A percentile compares a stretch with the other conserved stretches of the same genome.
phyloP scores from a whole-genome alignment of 1,140 invertebrate species.

The Colletes latitarsis region DNA sequence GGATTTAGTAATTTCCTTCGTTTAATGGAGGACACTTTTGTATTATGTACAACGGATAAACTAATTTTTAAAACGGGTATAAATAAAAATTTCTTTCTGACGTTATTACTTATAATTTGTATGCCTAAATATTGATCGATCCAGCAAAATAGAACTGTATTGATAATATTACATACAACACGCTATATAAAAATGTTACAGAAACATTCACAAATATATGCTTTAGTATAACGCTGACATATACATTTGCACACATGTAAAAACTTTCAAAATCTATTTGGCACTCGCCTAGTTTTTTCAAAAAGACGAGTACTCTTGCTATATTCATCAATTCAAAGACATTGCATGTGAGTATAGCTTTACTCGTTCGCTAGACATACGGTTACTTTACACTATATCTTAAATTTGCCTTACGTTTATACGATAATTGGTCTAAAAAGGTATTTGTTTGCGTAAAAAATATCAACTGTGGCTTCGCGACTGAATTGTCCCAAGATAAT shows the following conservation, averaged over 20 bases:
- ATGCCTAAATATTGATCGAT: conserved; percentile 26
- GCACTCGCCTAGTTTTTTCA: conserved; percentile 73
- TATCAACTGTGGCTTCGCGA: conserved; percentile 41
- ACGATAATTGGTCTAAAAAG: conserved; percentile 66
- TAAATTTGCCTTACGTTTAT: conserved; percentile 44
- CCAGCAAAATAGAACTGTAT: conserved; percentile 36
- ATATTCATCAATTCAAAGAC: conserved; percentile 78
- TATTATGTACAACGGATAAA: background rate
- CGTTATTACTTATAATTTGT: background rate
- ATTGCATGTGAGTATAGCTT: conserved; percentile 72
- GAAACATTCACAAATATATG: conserved; percentile 42
- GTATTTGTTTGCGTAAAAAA: conserved; percentile 58
- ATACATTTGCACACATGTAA: conserved; percentile 62
- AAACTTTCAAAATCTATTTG: conserved; percentile 76
- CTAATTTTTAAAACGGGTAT: background rate
- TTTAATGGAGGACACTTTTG: background rate
- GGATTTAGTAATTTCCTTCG: background rate
- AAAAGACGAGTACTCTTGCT: conserved; percentile 74
- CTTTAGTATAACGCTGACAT: conserved; percentile 24
- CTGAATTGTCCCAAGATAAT: conserved; percentile 38
- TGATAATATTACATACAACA: conserved; percentile 27
- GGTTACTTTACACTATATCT: conserved; percentile 55
- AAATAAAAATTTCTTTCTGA: background rate
- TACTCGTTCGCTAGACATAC: conserved; percentile 56
- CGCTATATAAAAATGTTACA: conserved; percentile 59